phyloP scores from a whole-genome alignment of 2,797 vertebrate species.

The Eospalax fontanierii region DNA sequence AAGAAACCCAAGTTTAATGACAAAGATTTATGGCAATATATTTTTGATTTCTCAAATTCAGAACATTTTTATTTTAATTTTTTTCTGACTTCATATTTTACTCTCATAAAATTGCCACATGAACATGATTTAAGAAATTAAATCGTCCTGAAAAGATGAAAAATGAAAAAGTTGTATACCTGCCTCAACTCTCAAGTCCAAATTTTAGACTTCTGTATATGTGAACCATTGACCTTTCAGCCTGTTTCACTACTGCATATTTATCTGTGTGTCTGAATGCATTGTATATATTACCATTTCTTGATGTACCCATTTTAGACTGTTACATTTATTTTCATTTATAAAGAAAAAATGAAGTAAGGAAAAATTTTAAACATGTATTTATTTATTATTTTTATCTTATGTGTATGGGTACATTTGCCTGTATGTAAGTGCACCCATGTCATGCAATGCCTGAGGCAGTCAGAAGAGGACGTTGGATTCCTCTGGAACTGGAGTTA shows the following conservation, averaged over 20 bases:
- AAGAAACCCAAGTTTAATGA: constrained; percentile 56
- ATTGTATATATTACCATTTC: not conserved
- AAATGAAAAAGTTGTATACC: not conserved
- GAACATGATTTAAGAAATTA: constrained; percentile 57
- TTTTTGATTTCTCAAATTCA: constrained; percentile 58
- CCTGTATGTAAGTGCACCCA: too few species aligned
- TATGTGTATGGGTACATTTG: too few species aligned
- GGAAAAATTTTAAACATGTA: too few species aligned
- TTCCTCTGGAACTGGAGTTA: too few species aligned
- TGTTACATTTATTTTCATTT: not conserved
- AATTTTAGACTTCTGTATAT: not conserved
- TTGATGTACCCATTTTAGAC: not conserved
- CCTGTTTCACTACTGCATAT: not conserved
- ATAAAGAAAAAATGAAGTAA: not conserved
- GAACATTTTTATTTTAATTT: constrained; percentile 70
- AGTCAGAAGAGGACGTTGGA: too few species aligned
- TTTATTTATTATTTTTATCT: too few species aligned
- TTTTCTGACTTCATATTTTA: constrained; percentile 70
- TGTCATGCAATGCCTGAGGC: too few species aligned
- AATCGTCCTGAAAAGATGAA: constrained; percentile 1
- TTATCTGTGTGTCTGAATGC: constrained; percentile 7
- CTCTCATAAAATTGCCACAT: constrained; percentile 34
- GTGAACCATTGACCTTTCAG: not conserved
- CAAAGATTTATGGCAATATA: constrained; percentile 41
- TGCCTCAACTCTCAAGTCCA: not conserved